Evolutionary conservation across 2,113 vertebrate genomes (phyloP).

Genomic region (Smithornis capensis): DNA sequence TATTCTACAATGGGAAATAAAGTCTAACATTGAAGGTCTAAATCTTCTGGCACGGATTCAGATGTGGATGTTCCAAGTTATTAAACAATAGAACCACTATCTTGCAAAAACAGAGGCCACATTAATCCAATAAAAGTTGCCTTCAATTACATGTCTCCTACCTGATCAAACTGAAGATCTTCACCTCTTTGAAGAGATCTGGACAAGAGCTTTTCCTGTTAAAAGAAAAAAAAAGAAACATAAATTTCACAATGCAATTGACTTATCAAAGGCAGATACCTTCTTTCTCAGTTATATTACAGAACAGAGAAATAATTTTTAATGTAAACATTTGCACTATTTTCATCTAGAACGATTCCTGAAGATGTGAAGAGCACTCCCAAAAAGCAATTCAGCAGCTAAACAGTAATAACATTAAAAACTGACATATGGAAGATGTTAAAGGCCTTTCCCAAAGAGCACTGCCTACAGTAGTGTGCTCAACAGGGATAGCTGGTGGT

Average conservation of each 20-base stretch:
- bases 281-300: not conserved
- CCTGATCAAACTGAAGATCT: conserved; percentile 99
- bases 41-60: not conserved
- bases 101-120: not conserved
- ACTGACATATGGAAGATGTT: not conserved
- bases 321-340: not conserved
- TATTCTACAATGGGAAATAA: not conserved
- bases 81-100: not conserved
- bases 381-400: not conserved
- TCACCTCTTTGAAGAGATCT: conserved; percentile 98
- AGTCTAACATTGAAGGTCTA: not conserved
- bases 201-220: conserved; percentile 94
- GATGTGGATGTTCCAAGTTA: not conserved
- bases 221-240: not conserved
- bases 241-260: not conserved
- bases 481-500: too few relatives aligned
- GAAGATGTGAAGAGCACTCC: not conserved
- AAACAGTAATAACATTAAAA: not conserved
- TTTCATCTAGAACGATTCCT: not conserved
- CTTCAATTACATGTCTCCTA: conserved; percentile 54
- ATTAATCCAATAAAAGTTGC: not conserved
- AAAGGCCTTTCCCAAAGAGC: not conserved
- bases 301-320: not conserved
- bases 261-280: not conserved
- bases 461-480: not conserved